Base-by-base conservation (phyloP, 2,888 invertebrate genomes). In the Cephalotes varians region DNA sequence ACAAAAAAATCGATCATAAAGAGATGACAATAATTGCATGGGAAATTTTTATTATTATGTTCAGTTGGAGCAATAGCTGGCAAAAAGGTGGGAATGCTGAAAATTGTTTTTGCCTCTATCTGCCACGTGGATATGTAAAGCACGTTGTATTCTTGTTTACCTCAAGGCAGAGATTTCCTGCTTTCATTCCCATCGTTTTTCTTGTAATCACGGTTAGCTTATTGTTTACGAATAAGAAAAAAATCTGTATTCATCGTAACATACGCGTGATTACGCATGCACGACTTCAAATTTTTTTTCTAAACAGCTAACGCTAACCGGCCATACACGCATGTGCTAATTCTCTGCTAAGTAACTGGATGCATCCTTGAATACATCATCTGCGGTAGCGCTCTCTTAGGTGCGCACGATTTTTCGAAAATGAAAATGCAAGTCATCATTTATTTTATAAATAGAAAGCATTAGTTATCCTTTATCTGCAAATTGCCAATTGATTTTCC, bases 401-500 rank as follows among this genome's bases (percentile, higher is more conserved):
- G 88, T 86, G 89, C 90, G 89, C 88, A 92, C 92, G 91, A 93
- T 92, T 92, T 93, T 92, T 91, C 86, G 91, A 91, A n/a, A 92
- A 92, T 93, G 93, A 93, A 93, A 92, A 92, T 92, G 87, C 87
- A 88, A 82, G 58, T 85, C 62, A 74, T 56, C 65, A 62, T 60
- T 31, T 47, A 73, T 72, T 60, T 31, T 47, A 73, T 72, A 74
- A 80, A 76, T 12, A 67, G 65, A 85, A 82, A 82, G 85, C 84
- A 86, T 88, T 83, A n/a, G 85, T 90, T 37, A 1, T n/a, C 21
- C 47, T 31, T 40, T 47, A 47, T 31, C 18, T 28, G 1, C 28
- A 44, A 15, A 10, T 15, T n/a, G 28, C 12, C 12, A 31, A 28
- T 15, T 12, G 28, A 1, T 18, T 58, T 7, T 56, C 3, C 31